phyloP scores from a whole-genome alignment of 2,113 vertebrate genomes.

The Periophthalmus modestus region DNA sequence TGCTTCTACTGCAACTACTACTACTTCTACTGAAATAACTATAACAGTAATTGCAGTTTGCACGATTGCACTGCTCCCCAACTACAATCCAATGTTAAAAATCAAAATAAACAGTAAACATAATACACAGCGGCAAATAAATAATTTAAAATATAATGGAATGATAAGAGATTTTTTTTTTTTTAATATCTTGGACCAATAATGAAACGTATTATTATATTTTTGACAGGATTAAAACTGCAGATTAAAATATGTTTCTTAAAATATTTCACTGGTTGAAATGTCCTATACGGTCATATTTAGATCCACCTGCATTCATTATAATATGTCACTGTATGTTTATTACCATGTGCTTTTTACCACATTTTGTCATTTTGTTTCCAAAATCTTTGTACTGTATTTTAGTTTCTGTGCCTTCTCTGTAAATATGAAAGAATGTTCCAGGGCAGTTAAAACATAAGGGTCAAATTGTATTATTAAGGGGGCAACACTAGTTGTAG shows the following conservation, averaged over 20 bases:
- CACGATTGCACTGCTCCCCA: background rate
- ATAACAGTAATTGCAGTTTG: background rate
- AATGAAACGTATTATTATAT: too few relatives aligned
- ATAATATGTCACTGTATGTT: background rate
- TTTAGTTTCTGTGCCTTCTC: background rate
- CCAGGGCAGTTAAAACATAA: background rate
- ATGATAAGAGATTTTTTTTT: too few relatives aligned
- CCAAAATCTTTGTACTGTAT: background rate
- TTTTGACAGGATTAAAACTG: too few relatives aligned
- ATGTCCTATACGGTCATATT: background rate
- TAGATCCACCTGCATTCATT: background rate
- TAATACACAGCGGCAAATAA: too few relatives aligned
- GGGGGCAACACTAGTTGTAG: background rate
- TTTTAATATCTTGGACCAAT: too few relatives aligned
- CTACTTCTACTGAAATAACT: background rate
- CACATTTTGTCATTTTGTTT: background rate
- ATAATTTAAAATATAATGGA: too few relatives aligned
- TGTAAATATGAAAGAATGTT: slow-evolving; percentile 1
- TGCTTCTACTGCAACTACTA: too few relatives aligned
- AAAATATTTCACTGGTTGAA: background rate
- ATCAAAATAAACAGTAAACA: too few relatives aligned
- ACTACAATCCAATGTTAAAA: background rate
- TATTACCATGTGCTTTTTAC: background rate
- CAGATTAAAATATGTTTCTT: background rate
- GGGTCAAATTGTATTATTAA: background rate